These are phyloP conservation scores for Metallyticus violacea DNA, from an alignment of 2,888 invertebrate species.

Conservation along the genomic window DNA sequence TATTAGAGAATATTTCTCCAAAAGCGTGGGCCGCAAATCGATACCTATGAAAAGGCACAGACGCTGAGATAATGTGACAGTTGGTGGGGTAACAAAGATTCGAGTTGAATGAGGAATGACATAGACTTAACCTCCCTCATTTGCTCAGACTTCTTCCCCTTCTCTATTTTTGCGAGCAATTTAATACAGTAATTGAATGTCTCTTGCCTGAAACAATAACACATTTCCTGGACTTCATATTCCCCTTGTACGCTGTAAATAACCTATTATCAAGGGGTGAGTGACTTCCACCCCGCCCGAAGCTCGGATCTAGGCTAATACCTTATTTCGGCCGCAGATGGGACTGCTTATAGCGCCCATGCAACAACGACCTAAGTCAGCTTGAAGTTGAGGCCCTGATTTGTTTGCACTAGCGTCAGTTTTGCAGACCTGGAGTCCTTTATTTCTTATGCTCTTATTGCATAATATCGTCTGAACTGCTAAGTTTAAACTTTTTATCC, in stretches of 20 bases:
- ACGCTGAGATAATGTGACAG: background rate
- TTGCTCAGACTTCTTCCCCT: background rate
- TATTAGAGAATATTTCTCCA: no score
- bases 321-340: conserved; percentile 18
- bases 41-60: background rate
- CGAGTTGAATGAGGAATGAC: background rate
- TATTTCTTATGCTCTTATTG: no score
- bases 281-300: background rate
- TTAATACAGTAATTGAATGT: conserved; percentile 27
- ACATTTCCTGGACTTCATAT: conserved; percentile 12
- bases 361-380: background rate
- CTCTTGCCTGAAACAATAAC: conserved; percentile 21
- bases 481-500: no score
- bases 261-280: conserved; percentile 18
- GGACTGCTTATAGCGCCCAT: background rate
- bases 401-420: no score
- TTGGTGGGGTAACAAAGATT: background rate
- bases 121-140: background rate
- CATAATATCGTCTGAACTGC: no score
- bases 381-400: no score
- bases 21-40: no score
- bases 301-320: conserved; percentile 11
- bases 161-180: conserved; percentile 16
- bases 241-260: conserved; percentile 15
- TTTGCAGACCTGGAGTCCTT: no score